phyloP scores from a whole-genome alignment of 2,888 invertebrate genomes.

The Hemithea aestivaria region DNA sequence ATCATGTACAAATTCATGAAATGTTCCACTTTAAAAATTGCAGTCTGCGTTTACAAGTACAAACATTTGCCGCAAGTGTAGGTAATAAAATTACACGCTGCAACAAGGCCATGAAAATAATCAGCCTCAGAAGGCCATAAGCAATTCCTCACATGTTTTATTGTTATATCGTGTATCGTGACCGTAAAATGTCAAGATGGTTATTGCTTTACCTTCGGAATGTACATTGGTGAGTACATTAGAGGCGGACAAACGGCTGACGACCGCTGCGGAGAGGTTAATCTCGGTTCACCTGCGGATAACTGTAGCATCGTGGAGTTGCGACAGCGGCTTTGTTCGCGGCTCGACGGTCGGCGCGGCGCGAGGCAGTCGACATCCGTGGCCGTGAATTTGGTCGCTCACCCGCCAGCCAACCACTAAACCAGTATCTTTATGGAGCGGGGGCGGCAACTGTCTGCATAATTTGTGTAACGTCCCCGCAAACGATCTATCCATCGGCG shows the following conservation, averaged over 20 bases:
- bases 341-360: conserved; percentile 35
- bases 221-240: conserved; percentile 54
- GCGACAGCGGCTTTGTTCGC: conserved; percentile 52
- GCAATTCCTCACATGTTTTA: conserved; percentile 58
- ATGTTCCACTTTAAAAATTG: too few species aligned
- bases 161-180: conserved; percentile 39
- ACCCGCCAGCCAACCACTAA: conserved; percentile 57
- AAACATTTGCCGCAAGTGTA: too few species aligned
- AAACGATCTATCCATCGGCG: conserved; percentile 48
- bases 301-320: conserved; percentile 47
- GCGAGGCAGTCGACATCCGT: conserved; percentile 12
- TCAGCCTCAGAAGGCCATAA: conserved; percentile 28
- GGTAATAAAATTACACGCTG: too few species aligned
- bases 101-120: conserved; percentile 23
- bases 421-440: conserved; percentile 60
- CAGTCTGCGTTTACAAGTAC: too few species aligned
- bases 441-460: conserved; percentile 56
- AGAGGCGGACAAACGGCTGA: conserved; percentile 36
- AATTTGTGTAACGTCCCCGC: conserved; percentile 55
- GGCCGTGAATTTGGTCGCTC: conserved; percentile 71
- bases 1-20: too few species aligned
- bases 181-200: conserved; percentile 54
- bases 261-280: conserved; percentile 66
- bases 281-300: conserved; percentile 65
- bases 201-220: conserved; percentile 54